Percentiles rank a stretch among this genome's conserved stretches.
phyloP scores from a whole-genome alignment of 2,797 vertebrate genomes.

The Thamnophis elegans region DNA sequence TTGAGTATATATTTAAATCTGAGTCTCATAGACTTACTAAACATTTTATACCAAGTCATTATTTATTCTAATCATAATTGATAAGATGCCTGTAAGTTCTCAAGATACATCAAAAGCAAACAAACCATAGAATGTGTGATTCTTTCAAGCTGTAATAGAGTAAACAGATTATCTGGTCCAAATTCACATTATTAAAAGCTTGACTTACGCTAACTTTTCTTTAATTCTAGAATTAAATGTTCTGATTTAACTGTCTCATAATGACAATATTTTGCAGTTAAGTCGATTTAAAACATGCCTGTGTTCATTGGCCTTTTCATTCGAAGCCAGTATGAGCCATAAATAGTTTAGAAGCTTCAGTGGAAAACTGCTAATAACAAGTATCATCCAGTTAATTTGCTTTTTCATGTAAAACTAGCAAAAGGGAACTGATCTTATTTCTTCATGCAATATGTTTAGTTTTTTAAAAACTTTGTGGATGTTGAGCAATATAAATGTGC shows the following conservation, averaged over 20 bases:
- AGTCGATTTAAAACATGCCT: not conserved
- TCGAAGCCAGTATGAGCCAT: not conserved
- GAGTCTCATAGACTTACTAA: not conserved
- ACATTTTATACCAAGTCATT: not conserved
- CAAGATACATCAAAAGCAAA: not conserved
- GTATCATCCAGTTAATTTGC: not conserved
- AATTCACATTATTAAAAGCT: not conserved
- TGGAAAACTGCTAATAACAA: not conserved
- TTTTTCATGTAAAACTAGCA: constrained; percentile 9
- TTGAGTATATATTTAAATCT: not conserved
- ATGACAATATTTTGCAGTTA: too few relatives aligned
- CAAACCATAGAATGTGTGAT: not conserved
- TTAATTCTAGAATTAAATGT: not conserved
- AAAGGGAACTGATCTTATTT: not conserved
- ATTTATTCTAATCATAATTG: not conserved
- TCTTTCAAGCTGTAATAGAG: not conserved
- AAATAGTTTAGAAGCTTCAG: not conserved
- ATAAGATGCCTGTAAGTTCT: not conserved
- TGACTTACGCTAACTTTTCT: not conserved
- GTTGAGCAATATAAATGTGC: constrained; percentile 19
- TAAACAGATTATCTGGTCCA: not conserved
- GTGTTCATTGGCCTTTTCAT: not conserved
- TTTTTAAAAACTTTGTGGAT: not conserved
- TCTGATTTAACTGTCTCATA: not conserved
- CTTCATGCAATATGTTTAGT: constrained; percentile 21